Conservation (phyloP, 2,888 invertebrate genomes). For the Theodoxus fluviatilis region DNA sequence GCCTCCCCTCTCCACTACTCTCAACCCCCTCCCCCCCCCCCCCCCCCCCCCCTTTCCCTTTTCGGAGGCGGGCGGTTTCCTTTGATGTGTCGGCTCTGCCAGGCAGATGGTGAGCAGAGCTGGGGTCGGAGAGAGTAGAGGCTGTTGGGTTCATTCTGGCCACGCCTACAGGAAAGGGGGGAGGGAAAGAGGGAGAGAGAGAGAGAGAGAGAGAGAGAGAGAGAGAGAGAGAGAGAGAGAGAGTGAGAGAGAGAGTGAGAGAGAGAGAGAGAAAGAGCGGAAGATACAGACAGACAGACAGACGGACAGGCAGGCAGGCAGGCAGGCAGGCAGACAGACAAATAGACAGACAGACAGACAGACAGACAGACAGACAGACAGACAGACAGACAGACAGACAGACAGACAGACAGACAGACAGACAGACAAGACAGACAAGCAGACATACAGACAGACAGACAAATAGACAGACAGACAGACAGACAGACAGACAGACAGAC, state of each 20-base stretch:
- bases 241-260: conserved; percentile 3
- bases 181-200: not conserved
- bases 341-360: too few relatives aligned
- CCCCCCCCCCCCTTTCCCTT: not conserved
- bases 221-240: conserved; percentile 20
- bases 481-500: not conserved
- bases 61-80: too few relatives aligned
- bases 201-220: not conserved
- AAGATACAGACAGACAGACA: not conserved
- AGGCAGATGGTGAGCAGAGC: not conserved
- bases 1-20: not conserved
- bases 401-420: conserved; percentile 7
- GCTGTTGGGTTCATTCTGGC: not conserved
- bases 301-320: not conserved
- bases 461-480: conserved; percentile 12
- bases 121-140: not conserved
- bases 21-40: not conserved
- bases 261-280: not conserved
- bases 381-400: conserved; percentile 8
- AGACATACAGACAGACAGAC: not conserved
- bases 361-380: conserved; percentile 13
- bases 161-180: not conserved
- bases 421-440: not conserved
- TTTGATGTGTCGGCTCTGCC: not conserved
- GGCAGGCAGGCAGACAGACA: too few relatives aligned